These are phyloP conservation scores for Zeus faber DNA, from an alignment of 2,113 vertebrate species.

Conservation along the genomic window DNA sequence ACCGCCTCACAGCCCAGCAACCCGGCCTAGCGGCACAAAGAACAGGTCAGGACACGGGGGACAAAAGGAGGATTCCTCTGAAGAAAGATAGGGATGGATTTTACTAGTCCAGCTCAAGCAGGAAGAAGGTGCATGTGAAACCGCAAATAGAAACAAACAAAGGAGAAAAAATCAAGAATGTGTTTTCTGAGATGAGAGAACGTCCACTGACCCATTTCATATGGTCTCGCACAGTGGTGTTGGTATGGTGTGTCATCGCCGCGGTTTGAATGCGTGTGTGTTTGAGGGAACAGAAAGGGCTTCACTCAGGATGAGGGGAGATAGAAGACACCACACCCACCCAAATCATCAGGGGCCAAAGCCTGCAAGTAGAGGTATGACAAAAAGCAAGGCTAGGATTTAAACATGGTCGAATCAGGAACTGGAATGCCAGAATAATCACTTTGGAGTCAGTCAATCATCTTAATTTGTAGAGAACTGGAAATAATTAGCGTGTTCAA, in stretches of 20 bases:
- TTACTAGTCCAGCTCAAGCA: too few relatives aligned
- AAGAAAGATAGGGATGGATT: not conserved
- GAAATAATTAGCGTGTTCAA: constrained; percentile 8
- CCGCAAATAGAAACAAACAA: constrained; percentile 31
- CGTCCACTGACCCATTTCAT: constrained; percentile 82
- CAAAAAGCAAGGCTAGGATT: constrained; percentile 39
- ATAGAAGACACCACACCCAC: constrained; percentile 70
- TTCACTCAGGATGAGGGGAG: constrained; percentile 70
- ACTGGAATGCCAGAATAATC: constrained; percentile 23
- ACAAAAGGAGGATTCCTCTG: not conserved
- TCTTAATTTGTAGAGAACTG: constrained; percentile 22
- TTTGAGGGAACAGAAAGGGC: constrained; percentile 61
- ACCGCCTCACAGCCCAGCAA: constrained; percentile 80
- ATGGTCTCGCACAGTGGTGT: constrained; percentile 78
- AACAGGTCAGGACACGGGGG: constrained; percentile 29
- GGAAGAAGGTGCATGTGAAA: constrained; percentile 13
- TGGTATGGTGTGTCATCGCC: constrained; percentile 79
- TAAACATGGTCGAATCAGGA: constrained; percentile 28
- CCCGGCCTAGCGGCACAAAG: constrained; percentile 69
- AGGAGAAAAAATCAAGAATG: too few relatives aligned
- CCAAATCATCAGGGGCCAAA: constrained; percentile 74
- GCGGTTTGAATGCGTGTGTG: constrained; percentile 72
- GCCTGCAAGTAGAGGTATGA: constrained; percentile 71
- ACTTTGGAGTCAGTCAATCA: constrained; percentile 10
- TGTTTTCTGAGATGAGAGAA: constrained; percentile 56